Percentiles rank a stretch among this genome's conserved stretches.
Conservation (phyloP, 2,888 invertebrate genomes). For the Calliopum simillimum region DNA sequence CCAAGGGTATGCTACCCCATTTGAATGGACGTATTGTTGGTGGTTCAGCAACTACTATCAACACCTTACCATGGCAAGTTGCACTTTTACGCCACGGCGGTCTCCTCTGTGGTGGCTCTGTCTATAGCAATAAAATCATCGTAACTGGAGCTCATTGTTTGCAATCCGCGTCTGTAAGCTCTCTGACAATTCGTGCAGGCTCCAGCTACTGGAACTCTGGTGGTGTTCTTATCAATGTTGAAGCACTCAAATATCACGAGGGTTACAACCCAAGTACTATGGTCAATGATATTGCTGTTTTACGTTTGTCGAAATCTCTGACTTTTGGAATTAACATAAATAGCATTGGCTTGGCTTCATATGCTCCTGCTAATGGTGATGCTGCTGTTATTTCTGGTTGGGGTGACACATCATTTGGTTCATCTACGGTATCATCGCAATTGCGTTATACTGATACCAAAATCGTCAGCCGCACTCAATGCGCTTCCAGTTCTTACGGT, state of each 20-base stretch:
- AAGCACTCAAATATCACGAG: slow-evolving; percentile 60
- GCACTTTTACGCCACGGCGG: slow-evolving; percentile 62
- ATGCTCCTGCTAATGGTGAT: slow-evolving; percentile 46
- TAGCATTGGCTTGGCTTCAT: slow-evolving; percentile 64
- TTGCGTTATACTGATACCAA: slow-evolving; percentile 67
- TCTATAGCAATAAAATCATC: slow-evolving; percentile 67
- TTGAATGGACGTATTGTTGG: slow-evolving; percentile 63
- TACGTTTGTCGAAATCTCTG: slow-evolving; percentile 68
- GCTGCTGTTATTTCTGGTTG: slow-evolving; percentile 49
- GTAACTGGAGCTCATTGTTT: slow-evolving; percentile 75
- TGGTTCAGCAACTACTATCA: slow-evolving; percentile 52
- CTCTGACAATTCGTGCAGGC: slow-evolving; percentile 44
- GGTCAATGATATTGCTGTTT: slow-evolving; percentile 71
- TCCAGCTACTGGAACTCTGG: slow-evolving; percentile 58
- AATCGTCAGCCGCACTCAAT: slow-evolving; percentile 63
- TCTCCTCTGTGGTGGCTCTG: slow-evolving; percentile 71
- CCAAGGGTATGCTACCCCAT: slow-evolving; percentile 55
- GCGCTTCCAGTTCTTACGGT: slow-evolving; percentile 62
- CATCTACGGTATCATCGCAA: slow-evolving; percentile 39
- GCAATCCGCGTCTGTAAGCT: slow-evolving; percentile 41
- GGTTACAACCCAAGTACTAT: slow-evolving; percentile 66
- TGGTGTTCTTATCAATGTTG: slow-evolving; percentile 60
- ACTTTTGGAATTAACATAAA: slow-evolving; percentile 62
- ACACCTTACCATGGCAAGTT: slow-evolving; percentile 56
- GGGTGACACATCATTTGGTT: slow-evolving; percentile 52